These are phyloP conservation scores for Drosophila simulans DNA, from an alignment of 1,140 invertebrate species.

Conservation along the genomic window DNA sequence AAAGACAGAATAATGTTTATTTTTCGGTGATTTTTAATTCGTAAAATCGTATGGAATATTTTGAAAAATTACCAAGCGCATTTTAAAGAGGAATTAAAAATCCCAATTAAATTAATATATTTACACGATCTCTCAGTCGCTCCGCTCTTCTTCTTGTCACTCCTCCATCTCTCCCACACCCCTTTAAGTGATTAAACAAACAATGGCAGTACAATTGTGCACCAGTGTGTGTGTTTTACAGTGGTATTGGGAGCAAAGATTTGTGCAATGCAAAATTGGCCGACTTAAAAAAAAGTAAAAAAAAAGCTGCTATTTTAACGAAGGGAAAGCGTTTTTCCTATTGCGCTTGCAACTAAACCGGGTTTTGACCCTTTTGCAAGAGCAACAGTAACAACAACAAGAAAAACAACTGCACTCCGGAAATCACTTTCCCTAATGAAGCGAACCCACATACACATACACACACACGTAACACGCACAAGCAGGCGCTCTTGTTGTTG, in stretches of 20 bases:
- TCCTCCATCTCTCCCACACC: neutral
- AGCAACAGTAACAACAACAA: conserved; percentile 13
- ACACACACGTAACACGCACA: neutral
- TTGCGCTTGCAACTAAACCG: conserved; percentile 18
- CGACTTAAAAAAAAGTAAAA: conserved; percentile 11
- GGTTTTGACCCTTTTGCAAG: conserved; percentile 38
- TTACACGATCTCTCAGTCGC: conserved; percentile 1
- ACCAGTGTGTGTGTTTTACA: conserved; percentile 1
- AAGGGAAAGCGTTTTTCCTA: conserved; percentile 44
- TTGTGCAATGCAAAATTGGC: conserved; percentile 44
- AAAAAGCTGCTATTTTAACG: conserved; percentile 13
- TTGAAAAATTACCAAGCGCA: neutral
- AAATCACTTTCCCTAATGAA: conserved; percentile 63
- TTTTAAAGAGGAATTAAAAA: neutral
- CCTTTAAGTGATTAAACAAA: conserved; percentile 52
- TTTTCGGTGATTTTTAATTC: neutral
- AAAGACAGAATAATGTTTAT: too few species aligned
- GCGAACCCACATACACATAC: conserved; percentile 27
- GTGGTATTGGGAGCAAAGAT: conserved; percentile 37
- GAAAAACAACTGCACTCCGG: conserved; percentile 35
- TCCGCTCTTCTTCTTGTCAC: neutral
- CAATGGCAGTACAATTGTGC: conserved; percentile 41
- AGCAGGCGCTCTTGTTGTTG: conserved; percentile 17
- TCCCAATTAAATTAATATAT: conserved; percentile 2
- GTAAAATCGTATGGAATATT: neutral